Percentiles rank a stretch among this genome's conserved stretches.
phyloP scores from a whole-genome alignment of 2,113 vertebrate species.

The Dunckerocampus dactyliophorus region DNA sequence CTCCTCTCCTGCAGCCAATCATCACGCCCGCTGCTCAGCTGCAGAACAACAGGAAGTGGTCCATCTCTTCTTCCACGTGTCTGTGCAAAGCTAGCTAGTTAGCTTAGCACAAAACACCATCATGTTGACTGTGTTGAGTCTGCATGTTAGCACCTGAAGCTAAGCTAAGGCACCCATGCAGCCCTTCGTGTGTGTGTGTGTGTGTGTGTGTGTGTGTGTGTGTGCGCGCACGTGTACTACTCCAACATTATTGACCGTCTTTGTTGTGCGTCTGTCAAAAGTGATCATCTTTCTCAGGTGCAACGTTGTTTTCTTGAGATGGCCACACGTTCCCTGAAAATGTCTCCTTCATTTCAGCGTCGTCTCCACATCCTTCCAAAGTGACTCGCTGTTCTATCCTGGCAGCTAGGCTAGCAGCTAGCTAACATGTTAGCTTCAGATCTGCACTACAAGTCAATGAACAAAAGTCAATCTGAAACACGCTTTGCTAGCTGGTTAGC shows the following conservation, averaged over 20 bases:
- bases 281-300: not conserved
- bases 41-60: slow-evolving; percentile 14
- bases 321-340: not conserved
- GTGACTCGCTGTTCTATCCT: not conserved
- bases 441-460: not conserved
- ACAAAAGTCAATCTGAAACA: not conserved
- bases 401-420: not conserved
- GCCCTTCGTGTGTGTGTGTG: no score
- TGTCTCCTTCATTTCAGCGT: not conserved
- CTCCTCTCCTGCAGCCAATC: slow-evolving; percentile 17
- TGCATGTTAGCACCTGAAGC: not conserved
- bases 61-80: not conserved
- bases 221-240: slow-evolving; percentile 8
- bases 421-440: not conserved
- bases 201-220: not conserved
- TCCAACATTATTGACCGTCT: not conserved
- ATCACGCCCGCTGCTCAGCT: slow-evolving; percentile 19
- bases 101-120: not conserved
- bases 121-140: not conserved
- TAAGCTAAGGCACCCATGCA: not conserved
- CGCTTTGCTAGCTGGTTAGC: not conserved
- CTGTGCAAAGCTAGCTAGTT: not conserved
- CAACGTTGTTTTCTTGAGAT: slow-evolving; percentile 1
- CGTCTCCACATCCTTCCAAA: no score
- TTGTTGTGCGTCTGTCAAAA: not conserved